These are phyloP conservation scores for Artemia sinica DNA, from an alignment of 2,888 invertebrate species.

Conservation along the genomic window DNA sequence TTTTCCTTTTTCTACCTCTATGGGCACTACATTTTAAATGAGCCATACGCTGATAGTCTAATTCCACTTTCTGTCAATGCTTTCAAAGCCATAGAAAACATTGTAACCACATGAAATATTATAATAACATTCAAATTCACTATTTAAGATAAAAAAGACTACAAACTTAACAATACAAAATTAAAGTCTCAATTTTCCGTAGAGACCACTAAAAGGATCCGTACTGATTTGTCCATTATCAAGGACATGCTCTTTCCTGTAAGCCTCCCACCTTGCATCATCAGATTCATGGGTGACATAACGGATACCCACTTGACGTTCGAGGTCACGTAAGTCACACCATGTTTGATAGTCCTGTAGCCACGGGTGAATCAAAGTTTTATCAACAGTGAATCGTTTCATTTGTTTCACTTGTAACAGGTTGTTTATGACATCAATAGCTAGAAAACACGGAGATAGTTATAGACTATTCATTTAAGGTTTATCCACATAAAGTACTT, in stretches of 20 bases:
- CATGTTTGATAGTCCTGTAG: conserved; percentile 87
- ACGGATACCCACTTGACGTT: conserved; percentile 54
- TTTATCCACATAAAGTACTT: conserved; percentile 1
- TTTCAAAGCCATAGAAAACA: too few relatives aligned
- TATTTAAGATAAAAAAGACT: too few relatives aligned
- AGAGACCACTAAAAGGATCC: conserved; percentile 11
- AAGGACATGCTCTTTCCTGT: conserved; percentile 32
- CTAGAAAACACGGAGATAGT: conserved; percentile 39
- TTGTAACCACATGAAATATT: too few relatives aligned
- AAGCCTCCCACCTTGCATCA: conserved; percentile 68
- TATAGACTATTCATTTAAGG: background rate
- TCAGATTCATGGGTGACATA: conserved; percentile 84
- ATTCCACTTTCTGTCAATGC: too few relatives aligned
- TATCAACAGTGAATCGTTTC: conserved; percentile 87
- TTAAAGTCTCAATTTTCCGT: background rate
- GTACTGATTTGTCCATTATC: conserved; percentile 23
- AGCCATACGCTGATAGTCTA: too few relatives aligned
- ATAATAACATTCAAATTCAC: too few relatives aligned
- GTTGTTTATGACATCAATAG: conserved; percentile 93
- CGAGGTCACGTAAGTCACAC: conserved; percentile 76
- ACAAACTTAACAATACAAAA: too few relatives aligned
- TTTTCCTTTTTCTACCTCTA: too few relatives aligned
- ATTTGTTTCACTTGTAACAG: conserved; percentile 89
- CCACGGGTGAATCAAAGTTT: conserved; percentile 86
- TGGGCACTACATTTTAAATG: too few relatives aligned